Base-by-base conservation (phyloP, 2,888 invertebrate genomes). In the Phortica okadai region DNA sequence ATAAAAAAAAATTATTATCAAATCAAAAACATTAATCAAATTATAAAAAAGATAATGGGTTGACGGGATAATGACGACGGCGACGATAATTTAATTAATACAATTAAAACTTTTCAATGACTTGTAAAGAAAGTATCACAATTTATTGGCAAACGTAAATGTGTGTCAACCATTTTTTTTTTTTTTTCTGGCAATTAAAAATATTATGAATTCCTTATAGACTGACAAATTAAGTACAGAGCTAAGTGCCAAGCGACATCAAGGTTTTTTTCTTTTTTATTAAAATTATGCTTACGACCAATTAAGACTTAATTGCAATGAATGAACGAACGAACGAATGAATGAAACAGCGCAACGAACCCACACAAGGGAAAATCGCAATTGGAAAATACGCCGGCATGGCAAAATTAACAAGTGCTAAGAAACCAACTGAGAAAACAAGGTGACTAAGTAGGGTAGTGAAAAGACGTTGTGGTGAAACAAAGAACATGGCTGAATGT, bases 271-370 rank as follows among this genome's bases (percentile, higher is more conserved):
- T 69, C 45, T 41, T 66, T 69, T 69, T 69, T 21, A 69, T 69
- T 69, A 45, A 69, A 69, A 69, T 69, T 69, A 45, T 69, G 69
- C 69, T 69, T 69, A 69, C 69, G 44, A 45, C 45, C 69, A 69
- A 69, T 69, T 69, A 69, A 69, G 69, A 69, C 69, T 69, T 69
- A 69, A 69, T 69, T 69, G 69, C 45, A 69, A 44, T 45, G 45
- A 69, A 66, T 66, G 42, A 66, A 56, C 16, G 56, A 56, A n/a
- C 16, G 16, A 11, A 6, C 42, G 66, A 33, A 42, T 42, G 42
- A 66, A 69, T 16, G 45, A 66, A 59, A 16, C 59, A 6, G 59
- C 14, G 33, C 25, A 64, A 33, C 33, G 33, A 11, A 14, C 14
- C 41, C 14, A 14, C 64, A 64, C 33, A 64, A 64, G 64, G 64